Conservation (phyloP, 1,140 invertebrate species). For the Eumeta japonica region DNA sequence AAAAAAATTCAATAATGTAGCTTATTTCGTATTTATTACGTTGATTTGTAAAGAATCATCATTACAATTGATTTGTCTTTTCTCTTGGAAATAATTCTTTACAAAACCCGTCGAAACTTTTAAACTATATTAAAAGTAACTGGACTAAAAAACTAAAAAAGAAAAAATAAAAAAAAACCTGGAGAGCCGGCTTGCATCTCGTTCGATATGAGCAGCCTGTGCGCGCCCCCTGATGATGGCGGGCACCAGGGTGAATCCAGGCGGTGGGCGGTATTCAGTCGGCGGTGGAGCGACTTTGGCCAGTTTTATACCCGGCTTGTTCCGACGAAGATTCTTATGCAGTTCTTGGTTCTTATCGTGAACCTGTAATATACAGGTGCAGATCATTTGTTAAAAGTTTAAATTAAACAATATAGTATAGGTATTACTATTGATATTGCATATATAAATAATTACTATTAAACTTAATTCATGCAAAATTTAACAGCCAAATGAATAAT, state of each 20-base stretch:
- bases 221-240: slow-evolving; percentile 48
- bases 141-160: no score
- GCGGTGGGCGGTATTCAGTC: slow-evolving; percentile 59
- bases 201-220: slow-evolving; percentile 39
- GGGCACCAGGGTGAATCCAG: slow-evolving; percentile 62
- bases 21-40: no score
- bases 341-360: slow-evolving; percentile 69
- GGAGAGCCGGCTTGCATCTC: slow-evolving; percentile 40
- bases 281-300: slow-evolving; percentile 58
- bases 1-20: no score
- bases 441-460: neutral
- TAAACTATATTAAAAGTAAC: no score
- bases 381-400: no score
- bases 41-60: no score
- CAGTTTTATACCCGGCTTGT: slow-evolving; percentile 61
- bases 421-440: neutral
- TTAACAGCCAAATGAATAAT: neutral
- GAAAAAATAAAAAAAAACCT: slow-evolving; percentile 24
- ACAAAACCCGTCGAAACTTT: no score
- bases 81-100: no score
- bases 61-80: no score
- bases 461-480: neutral
- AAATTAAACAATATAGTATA: neutral
- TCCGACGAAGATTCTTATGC: slow-evolving; percentile 66
- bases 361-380: no score